phyloP scores from a whole-genome alignment of 1,140 invertebrate species.

The Oedothorax gibbosus region DNA sequence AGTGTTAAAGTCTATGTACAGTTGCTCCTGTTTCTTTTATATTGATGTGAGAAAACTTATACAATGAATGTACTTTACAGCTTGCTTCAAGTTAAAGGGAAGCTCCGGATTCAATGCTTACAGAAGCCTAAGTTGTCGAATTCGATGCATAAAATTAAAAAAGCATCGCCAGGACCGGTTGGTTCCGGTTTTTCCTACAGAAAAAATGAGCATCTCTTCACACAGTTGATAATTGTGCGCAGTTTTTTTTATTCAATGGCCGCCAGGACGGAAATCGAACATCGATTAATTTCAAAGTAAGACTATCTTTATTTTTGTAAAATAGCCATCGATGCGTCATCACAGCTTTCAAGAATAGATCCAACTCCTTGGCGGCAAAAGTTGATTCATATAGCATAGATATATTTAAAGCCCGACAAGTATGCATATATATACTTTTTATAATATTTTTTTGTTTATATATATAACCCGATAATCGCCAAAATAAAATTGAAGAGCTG shows the following conservation, averaged over 20 bases:
- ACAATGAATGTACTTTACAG: too few relatives aligned
- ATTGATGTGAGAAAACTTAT: too few relatives aligned
- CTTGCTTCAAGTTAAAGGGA: too few relatives aligned
- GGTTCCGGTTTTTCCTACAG: too few relatives aligned
- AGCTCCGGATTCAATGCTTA: too few relatives aligned
- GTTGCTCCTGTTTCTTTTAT: not conserved
- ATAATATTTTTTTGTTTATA: not conserved
- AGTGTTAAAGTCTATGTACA: not conserved
- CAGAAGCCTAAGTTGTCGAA: too few relatives aligned
- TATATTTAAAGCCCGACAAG: conserved; percentile 23
- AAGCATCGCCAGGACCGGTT: too few relatives aligned
- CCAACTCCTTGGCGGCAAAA: conserved; percentile 28
- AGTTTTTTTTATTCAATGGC: conserved; percentile 30
- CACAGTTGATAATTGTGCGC: conserved; percentile 55
- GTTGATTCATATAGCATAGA: conserved; percentile 12
- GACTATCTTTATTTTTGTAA: too few relatives aligned
- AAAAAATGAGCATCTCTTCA: not conserved
- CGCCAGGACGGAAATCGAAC: conserved; percentile 46
- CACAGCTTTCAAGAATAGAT: not conserved
- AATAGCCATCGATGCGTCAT: not conserved
- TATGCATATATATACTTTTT: conserved; percentile 4
- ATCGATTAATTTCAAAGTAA: not conserved
- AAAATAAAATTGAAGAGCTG: too few relatives aligned
- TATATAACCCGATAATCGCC: too few relatives aligned
- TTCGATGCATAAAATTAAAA: too few relatives aligned